Evolutionary conservation across 23 tunicate genomes (phyloP), one percentile per base, ranked within the genome.

Genomic region (Corella eumyota): DNA sequence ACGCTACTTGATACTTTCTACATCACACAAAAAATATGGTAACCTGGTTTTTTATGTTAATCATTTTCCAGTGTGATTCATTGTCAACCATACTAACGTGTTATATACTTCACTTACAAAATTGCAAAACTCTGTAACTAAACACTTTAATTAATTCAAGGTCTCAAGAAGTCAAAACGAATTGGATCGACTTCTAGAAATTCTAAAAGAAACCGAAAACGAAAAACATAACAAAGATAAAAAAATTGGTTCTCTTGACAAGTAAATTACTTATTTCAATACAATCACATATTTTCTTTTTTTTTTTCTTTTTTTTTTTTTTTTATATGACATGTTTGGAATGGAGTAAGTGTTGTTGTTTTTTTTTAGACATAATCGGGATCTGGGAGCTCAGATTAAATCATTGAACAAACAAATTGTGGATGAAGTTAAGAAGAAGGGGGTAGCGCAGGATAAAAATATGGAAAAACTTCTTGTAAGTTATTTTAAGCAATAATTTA

Each of bases 171-270:
- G 96, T 31, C 96, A 88, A 32, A 55, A 64, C 56, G 77, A 88
- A 3, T 44, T 88, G 20, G 96, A 88, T 36, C 48, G 96, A 40
- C 67, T 78, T 58, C 62, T 88, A 40, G 80, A 72, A 35, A 78
- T 88, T 26, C 45, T 88, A 69, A 88, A 72, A 44, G 96, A 88
- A 73, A 88, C 88, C 17, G 96, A 88, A 73, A 73, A 88, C 51
- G 96, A 88, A 48, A 88, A 88, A 68, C 96, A 88, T 50, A 30
- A 34, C 3, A 88, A 88, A 62, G 96, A 88, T 50, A 59, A 69
- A 45, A 63, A 69, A 44, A 70, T 88, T 24, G 13, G 36, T 6
- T 24, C 73, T 1, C 53, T 78, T 15, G 96, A 88, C 55, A 88
- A 79, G 96, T 88, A 31, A 57, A 80, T 36, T 9, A 24, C 20